These are phyloP conservation scores for Agapostemon virescens DNA, from an alignment of 2,888 invertebrate species.

Conservation along the genomic window DNA sequence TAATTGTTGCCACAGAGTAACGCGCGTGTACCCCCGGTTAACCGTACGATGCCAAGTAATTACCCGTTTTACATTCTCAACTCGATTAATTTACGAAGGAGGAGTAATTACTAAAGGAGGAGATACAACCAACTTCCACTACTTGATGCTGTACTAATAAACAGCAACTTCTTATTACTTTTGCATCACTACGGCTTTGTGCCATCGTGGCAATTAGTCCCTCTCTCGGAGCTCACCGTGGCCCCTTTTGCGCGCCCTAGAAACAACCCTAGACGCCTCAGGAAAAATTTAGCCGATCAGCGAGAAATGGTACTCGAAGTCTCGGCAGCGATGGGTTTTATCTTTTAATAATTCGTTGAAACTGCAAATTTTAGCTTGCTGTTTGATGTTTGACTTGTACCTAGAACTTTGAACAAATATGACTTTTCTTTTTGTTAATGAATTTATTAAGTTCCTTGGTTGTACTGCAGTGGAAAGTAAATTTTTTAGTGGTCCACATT, in stretches of 20 bases:
- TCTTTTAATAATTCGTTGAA: too few relatives aligned
- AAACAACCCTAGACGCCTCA: not conserved
- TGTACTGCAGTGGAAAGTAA: too few relatives aligned
- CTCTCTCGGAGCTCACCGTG: slow-evolving; percentile 15
- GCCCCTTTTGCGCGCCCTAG: not conserved
- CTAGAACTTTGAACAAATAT: too few relatives aligned
- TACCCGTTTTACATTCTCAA: slow-evolving; percentile 50
- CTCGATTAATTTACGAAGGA: slow-evolving; percentile 58
- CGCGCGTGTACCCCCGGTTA: slow-evolving; percentile 36
- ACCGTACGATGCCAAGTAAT: slow-evolving; percentile 52
- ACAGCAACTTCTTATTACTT: slow-evolving; percentile 57
- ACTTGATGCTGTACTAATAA: slow-evolving; percentile 46
- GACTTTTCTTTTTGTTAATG: too few relatives aligned
- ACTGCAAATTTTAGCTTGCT: too few relatives aligned
- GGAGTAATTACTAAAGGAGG: slow-evolving; percentile 57
- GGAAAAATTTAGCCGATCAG: too few relatives aligned
- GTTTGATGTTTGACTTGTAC: too few relatives aligned
- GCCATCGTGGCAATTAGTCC: slow-evolving; percentile 41
- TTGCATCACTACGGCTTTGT: slow-evolving; percentile 43
- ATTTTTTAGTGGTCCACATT: too few relatives aligned
- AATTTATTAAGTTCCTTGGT: too few relatives aligned
- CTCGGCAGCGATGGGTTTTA: too few relatives aligned
- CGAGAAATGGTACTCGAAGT: too few relatives aligned
- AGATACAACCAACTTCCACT: slow-evolving; percentile 45
- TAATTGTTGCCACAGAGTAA: slow-evolving; percentile 42